These are phyloP conservation scores for Trachops cirrhosus DNA, from an alignment of 2,797 vertebrate genomes.

Conservation along the genomic window DNA sequence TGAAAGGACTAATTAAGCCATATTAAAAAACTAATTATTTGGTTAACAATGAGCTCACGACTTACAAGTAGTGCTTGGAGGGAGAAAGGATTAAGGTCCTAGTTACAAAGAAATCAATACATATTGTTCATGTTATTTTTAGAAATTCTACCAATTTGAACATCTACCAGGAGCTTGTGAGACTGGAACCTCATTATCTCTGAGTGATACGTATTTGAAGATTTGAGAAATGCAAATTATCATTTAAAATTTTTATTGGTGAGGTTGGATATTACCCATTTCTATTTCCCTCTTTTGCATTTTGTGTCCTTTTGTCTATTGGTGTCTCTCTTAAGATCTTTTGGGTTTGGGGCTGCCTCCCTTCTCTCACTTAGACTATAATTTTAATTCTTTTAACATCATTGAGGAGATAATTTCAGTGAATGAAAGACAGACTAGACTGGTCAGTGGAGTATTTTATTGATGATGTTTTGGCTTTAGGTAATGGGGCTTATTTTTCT, in stretches of 20 bases:
- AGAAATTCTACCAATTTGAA: neutral
- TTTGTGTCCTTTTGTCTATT: neutral
- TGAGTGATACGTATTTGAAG: neutral
- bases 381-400: neutral
- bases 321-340: neutral
- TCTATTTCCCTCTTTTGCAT: neutral
- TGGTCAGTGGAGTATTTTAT: neutral
- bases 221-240: neutral
- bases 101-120: neutral
- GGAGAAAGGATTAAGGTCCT: neutral
- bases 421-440: neutral
- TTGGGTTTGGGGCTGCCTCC: neutral
- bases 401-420: neutral
- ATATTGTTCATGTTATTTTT: neutral
- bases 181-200: neutral
- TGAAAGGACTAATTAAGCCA: conserved; percentile 39
- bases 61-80: neutral
- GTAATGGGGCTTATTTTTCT: neutral
- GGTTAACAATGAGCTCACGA: neutral
- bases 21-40: conserved; percentile 37
- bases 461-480: neutral
- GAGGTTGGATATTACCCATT: neutral
- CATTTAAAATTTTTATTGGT: neutral
- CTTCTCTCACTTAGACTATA: neutral
- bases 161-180: neutral